Base-by-base conservation (phyloP, 2,113 vertebrate species). In the Procavia capensis region DNA sequence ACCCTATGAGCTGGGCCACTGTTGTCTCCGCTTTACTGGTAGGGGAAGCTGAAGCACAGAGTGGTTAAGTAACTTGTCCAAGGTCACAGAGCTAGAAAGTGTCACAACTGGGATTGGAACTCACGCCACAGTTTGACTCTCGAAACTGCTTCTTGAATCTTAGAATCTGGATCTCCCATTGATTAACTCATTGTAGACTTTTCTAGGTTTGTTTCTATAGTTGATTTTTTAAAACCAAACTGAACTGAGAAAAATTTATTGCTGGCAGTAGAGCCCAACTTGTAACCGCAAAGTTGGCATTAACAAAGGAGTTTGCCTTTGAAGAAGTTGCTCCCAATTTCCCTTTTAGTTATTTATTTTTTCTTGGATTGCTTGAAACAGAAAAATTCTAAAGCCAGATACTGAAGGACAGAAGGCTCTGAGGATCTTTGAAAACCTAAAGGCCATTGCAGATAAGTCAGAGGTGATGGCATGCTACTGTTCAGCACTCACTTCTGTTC, bases 181-280 rank as follows among this genome's bases (percentile, higher is more conserved):
- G 36, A 13, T 57, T 36, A 57, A 54, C 41, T n/a, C 11, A 25
- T 29, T 24, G 8, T 47, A 54, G 19, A 50, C 45, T 41, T 80
- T 64, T 59, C 29, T 91, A 50, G 61, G 29, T 79, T 93, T 91
- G 29, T 79, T 93, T 91, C 59, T 91, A 6, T 66, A 7, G 41
- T 76, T 91, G 72, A 34, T 75, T 68, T 45, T 72, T 76, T 39
- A n/a, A 68, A 64, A 50, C 36, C 41, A 68, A 59, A 16, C 29
- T 84, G 39, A 34, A 17, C 31, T 50, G 63, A 93, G 72, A 45
- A 90, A 93, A 64, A 61, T 45, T 4, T 79, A 92, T 93, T 92
- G 82, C 39, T 45, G 19, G 84, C 45, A 43, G 43, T 81, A 85
- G 87, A 95, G 20, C 29, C 57, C 43, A 85, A 20, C 41, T 81